Percentiles rank a stretch among this genome's conserved stretches.
phyloP scores from a whole-genome alignment of 2,113 vertebrate genomes.

The Meriones unguiculatus region DNA sequence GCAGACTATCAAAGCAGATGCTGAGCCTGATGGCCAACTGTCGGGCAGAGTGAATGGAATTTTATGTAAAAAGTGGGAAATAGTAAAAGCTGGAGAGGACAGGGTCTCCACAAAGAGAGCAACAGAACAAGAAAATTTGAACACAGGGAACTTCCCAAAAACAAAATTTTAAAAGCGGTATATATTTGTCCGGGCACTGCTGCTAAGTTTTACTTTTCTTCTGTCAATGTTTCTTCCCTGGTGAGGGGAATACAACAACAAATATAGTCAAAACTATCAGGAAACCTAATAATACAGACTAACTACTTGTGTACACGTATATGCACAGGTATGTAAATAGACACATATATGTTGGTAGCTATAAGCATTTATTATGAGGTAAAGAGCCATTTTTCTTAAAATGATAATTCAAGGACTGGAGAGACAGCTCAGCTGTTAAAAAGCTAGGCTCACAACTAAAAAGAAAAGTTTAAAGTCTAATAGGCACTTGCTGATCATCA shows the following conservation, averaged over 20 bases:
- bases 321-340: not conserved
- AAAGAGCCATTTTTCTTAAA: not conserved
- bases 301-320: too few species aligned
- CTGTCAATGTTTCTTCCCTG: not conserved
- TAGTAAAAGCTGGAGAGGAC: too few species aligned
- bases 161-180: not conserved
- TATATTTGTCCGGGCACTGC: not conserved
- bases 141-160: too few species aligned
- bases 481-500: not conserved
- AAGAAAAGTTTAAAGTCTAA: not conserved
- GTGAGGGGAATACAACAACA: not conserved
- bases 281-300: not conserved
- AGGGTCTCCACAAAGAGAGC: too few species aligned
- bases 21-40: too few species aligned
- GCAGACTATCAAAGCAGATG: too few species aligned
- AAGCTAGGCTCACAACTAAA: not conserved
- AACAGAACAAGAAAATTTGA: too few species aligned
- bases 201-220: not conserved
- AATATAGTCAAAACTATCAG: not conserved
- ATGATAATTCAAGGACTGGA: not conserved
- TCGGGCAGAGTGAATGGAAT: too few species aligned
- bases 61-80: too few species aligned
- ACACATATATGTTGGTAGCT: too few species aligned
- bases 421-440: not conserved
- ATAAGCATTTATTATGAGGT: not conserved